These are phyloP conservation scores for Zosterops hypoxanthus DNA, from an alignment of 2,113 vertebrate genomes.

Conservation along the genomic window DNA sequence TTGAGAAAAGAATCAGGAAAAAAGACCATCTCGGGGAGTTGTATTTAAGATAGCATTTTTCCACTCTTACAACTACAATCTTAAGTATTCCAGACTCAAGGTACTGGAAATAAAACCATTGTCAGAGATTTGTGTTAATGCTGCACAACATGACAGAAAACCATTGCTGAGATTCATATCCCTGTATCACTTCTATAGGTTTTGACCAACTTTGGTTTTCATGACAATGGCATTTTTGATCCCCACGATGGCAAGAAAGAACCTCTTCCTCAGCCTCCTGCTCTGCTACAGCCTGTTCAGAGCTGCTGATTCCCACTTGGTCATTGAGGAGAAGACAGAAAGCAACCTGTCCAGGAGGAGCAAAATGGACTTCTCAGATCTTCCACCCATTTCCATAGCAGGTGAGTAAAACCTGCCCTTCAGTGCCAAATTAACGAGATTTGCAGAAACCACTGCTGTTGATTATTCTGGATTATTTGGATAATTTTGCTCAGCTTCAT, in stretches of 20 bases:
- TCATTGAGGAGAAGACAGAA: conserved; percentile 65
- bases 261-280: conserved; percentile 61
- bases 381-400: conserved; percentile 74
- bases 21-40: neutral
- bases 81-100: neutral
- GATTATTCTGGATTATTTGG: neutral
- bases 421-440: fast-evolving
- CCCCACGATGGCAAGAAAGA: conserved; percentile 56
- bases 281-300: conserved; percentile 66
- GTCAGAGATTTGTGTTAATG: neutral
- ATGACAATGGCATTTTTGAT: neutral
- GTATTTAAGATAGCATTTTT: neutral
- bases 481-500: neutral
- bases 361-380: conserved; percentile 54
- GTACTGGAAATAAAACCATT: neutral
- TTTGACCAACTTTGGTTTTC: neutral
- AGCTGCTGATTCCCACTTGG: conserved; percentile 43
- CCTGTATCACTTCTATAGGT: neutral
- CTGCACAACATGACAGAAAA: neutral
- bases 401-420: conserved; percentile 64
- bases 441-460: neutral
- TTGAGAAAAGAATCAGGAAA: neutral
- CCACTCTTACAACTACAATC: no score
- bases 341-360: conserved; percentile 23
- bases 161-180: neutral